These are phyloP conservation scores for Macrophya annulata DNA, from an alignment of 2,888 invertebrate species.

Conservation along the genomic window DNA sequence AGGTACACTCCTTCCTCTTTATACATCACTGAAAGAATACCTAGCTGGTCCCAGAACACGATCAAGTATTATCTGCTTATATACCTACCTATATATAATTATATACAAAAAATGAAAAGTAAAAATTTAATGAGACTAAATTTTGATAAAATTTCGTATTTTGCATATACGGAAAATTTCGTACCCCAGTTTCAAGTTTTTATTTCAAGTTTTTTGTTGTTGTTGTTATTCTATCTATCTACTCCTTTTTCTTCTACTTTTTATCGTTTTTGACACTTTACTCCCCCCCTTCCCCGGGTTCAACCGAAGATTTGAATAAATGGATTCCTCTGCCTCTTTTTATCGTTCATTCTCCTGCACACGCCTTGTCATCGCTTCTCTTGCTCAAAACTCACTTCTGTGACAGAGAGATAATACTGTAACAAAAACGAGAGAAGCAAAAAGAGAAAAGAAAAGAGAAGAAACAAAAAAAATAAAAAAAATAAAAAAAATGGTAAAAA, in stretches of 20 bases:
- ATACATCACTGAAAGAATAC: neutral
- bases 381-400: neutral
- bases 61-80: neutral
- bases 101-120: neutral
- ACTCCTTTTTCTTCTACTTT: neutral
- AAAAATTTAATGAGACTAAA: neutral
- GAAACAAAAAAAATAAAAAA: neutral
- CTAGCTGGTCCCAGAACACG: neutral
- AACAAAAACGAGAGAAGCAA: neutral
- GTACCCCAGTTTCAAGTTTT: neutral
- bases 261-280: neutral
- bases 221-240: neutral
- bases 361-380: neutral
- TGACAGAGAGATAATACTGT: neutral
- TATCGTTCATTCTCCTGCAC: constrained; percentile 47
- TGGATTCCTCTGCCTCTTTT: constrained; percentile 13
- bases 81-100: neutral
- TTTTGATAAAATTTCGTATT: neutral
- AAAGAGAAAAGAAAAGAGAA: neutral
- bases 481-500: neutral
- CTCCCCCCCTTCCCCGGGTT: no score
- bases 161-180: neutral
- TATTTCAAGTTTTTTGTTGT: neutral
- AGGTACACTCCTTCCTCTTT: neutral
- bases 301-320: constrained; percentile 17